These are phyloP conservation scores for Coenonympha arcania DNA, from an alignment of 2,888 invertebrate genomes.

Conservation along the genomic window DNA sequence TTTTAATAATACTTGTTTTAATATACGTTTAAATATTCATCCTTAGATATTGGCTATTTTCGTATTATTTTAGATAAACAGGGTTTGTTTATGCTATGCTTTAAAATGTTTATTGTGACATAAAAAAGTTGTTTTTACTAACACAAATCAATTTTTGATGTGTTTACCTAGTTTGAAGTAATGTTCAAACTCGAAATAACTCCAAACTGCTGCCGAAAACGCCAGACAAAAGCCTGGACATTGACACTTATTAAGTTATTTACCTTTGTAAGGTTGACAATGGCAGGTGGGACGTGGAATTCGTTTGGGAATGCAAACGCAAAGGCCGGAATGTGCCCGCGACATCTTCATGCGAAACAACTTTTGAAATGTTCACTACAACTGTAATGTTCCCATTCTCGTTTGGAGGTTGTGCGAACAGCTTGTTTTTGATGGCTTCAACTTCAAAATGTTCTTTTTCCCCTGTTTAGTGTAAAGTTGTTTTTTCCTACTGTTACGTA, in stretches of 20 bases:
- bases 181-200: too few species aligned
- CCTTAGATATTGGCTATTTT: too few species aligned
- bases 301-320: slow-evolving; percentile 56
- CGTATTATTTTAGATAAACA: too few species aligned
- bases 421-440: not conserved
- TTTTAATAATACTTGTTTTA: too few species aligned
- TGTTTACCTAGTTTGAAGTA: too few species aligned
- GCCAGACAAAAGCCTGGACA: slow-evolving; percentile 9
- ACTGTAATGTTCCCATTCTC: slow-evolving; percentile 11
- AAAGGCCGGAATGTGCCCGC: slow-evolving; percentile 56
- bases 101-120: too few species aligned
- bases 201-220: not conserved
- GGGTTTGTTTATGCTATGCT: too few species aligned
- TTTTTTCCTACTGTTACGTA: too few species aligned
- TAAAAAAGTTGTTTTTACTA: too few species aligned
- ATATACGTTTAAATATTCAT: too few species aligned
- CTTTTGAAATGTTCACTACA: slow-evolving; percentile 24
- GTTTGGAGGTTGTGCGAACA: slow-evolving; percentile 11
- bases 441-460: not conserved
- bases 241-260: slow-evolving; percentile 55
- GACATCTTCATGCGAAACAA: slow-evolving; percentile 58
- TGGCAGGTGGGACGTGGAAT: slow-evolving; percentile 41
- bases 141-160: too few species aligned
- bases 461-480: not conserved
- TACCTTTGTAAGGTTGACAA: slow-evolving; percentile 40